Evolutionary conservation across 1,140 invertebrate genomes (phyloP).

Genomic region (Macrocentrus cingulum): DNA sequence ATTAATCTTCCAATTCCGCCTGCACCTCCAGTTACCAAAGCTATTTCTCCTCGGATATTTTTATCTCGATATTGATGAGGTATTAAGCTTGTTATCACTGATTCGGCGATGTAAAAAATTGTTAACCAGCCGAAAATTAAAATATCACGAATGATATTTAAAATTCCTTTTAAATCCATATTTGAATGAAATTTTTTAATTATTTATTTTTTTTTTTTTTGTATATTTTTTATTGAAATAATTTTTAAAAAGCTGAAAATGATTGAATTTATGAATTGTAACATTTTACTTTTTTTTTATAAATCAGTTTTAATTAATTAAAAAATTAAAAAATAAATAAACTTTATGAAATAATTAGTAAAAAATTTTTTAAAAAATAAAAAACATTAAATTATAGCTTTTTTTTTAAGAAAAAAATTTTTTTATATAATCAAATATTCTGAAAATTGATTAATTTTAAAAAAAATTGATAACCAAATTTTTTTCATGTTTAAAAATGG

Average conservation of each 20-base stretch:
- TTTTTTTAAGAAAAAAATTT: too few relatives aligned
- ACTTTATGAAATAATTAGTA: too few relatives aligned
- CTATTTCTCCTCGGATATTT: slow-evolving; percentile 71
- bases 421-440: too few relatives aligned
- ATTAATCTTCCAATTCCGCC: slow-evolving; percentile 86
- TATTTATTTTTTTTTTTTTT: background rate
- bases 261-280: too few relatives aligned
- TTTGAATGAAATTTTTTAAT: background rate
- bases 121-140: slow-evolving; percentile 41
- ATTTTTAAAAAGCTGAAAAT: background rate
- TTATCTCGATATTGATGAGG: slow-evolving; percentile 58
- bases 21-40: slow-evolving; percentile 86
- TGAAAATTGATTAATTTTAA: too few relatives aligned
- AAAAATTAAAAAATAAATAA: too few relatives aligned
- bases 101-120: slow-evolving; percentile 44
- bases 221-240: background rate
- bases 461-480: too few relatives aligned
- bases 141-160: slow-evolving; percentile 37
- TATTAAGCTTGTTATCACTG: slow-evolving; percentile 54
- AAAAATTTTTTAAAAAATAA: too few relatives aligned
- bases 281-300: too few relatives aligned
- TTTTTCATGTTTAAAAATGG: too few relatives aligned
- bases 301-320: too few relatives aligned
- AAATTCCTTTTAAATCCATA: slow-evolving; percentile 35
- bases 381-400: too few relatives aligned